Percentiles rank a stretch among this genome's conserved stretches.
Conservation (phyloP, 2,797 vertebrate species). For the Neostethus bicornis region DNA sequence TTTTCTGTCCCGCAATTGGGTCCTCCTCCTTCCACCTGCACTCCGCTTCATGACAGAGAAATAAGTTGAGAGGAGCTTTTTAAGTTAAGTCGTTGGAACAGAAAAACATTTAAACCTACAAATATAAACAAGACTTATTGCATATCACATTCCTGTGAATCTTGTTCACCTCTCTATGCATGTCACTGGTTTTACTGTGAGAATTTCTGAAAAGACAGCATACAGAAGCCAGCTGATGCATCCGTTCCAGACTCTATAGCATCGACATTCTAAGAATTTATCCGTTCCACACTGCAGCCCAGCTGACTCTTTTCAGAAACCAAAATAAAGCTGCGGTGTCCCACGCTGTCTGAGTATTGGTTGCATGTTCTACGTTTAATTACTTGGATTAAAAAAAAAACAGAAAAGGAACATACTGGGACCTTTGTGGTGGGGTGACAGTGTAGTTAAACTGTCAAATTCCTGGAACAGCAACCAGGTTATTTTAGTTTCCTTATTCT, state of each 20-base stretch:
- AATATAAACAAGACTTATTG: slow-evolving; percentile 8
- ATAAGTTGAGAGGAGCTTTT: not conserved
- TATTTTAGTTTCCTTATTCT: slow-evolving; percentile 32
- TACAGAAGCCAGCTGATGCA: slow-evolving; percentile 16
- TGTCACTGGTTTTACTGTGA: slow-evolving; percentile 12
- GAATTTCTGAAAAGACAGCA: slow-evolving; percentile 33
- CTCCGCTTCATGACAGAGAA: not conserved
- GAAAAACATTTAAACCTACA: too few species aligned
- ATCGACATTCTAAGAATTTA: slow-evolving; percentile 18
- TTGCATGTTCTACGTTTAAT: slow-evolving; percentile 8
- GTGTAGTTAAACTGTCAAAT: slow-evolving; percentile 9
- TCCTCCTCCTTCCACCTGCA: not conserved
- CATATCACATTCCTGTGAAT: slow-evolving; percentile 23
- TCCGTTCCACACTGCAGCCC: slow-evolving; percentile 24
- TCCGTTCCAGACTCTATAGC: slow-evolving; percentile 27
- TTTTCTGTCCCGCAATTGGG: too few species aligned
- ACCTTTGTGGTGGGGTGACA: too few species aligned
- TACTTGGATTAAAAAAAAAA: slow-evolving; percentile 7
- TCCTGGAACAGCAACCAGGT: not conserved
- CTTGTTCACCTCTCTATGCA: slow-evolving; percentile 10
- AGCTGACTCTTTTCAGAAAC: slow-evolving; percentile 6
- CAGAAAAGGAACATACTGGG: not conserved
- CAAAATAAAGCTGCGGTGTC: slow-evolving; percentile 9
- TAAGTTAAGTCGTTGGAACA: too few species aligned
- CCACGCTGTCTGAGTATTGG: slow-evolving; percentile 4